Conservation (phyloP, 2,113 vertebrate species). For the Toxostoma redivivum region DNA sequence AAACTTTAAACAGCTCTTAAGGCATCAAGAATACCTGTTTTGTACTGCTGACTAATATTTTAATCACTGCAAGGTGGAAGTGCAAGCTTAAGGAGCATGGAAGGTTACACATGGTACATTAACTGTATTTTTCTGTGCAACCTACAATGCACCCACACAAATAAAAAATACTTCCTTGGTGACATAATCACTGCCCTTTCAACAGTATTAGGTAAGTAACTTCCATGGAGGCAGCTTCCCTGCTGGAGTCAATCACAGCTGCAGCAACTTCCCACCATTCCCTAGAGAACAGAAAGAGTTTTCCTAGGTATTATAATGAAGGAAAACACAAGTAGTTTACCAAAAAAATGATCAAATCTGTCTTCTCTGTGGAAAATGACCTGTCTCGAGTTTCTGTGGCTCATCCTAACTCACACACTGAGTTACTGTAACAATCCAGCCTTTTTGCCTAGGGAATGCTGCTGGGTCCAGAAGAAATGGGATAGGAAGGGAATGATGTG, state of each 20-base stretch:
- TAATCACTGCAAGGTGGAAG: not conserved
- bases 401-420: not conserved
- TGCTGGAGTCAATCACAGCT: not conserved
- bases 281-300: not conserved
- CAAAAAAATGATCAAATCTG: not conserved
- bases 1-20: not conserved
- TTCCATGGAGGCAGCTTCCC: not conserved
- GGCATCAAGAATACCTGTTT: not conserved
- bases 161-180: constrained; percentile 31
- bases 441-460: not conserved
- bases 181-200: not conserved
- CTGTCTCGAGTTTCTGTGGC: not conserved
- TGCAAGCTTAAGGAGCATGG: not conserved
- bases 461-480: not conserved
- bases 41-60: constrained; percentile 40
- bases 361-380: not conserved
- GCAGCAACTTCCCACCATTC: not conserved
- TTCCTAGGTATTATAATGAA: not conserved
- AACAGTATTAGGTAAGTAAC: not conserved
- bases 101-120: not conserved
- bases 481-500: not conserved
- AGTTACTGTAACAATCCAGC: not conserved
- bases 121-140: constrained; percentile 22
- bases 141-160: not conserved
- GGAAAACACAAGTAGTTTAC: not conserved